Percentiles rank a stretch among this genome's conserved stretches.
Evolutionary conservation across 1,140 invertebrate species (phyloP).

Genomic region (Venustaconcha ellipsiformis): DNA sequence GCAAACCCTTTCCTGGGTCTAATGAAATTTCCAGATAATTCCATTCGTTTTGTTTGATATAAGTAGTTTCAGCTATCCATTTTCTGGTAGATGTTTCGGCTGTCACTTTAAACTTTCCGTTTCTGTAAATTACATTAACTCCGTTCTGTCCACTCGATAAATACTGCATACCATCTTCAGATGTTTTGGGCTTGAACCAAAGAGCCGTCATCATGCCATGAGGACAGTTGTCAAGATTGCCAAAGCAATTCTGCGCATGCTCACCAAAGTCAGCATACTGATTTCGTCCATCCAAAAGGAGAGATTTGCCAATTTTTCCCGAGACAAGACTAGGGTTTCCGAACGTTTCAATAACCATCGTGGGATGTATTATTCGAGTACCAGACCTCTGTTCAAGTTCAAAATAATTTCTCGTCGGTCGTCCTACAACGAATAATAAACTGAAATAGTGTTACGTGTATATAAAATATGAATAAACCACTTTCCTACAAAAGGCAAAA

Average conservation of each 20-base stretch:
- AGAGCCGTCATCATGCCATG: slow-evolving; percentile 55
- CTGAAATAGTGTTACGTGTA: too few species aligned
- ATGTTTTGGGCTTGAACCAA: slow-evolving; percentile 46
- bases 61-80: slow-evolving; percentile 47
- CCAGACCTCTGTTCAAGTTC: slow-evolving; percentile 7
- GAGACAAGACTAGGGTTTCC: slow-evolving; percentile 41
- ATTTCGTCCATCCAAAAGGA: slow-evolving; percentile 48
- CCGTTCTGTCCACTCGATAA: slow-evolving; percentile 64
- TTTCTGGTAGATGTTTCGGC: slow-evolving; percentile 44
- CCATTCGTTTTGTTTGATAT: slow-evolving; percentile 51
- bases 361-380: slow-evolving; percentile 44
- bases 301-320: slow-evolving; percentile 53
- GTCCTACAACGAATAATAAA: too few species aligned
- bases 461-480: too few species aligned
- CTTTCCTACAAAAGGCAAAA: too few species aligned
- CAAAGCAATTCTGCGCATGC: slow-evolving; percentile 50
- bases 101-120: slow-evolving; percentile 33
- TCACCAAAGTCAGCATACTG: slow-evolving; percentile 55
- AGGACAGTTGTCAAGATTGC: slow-evolving; percentile 61
- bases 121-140: slow-evolving; percentile 40
- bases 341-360: slow-evolving; percentile 39
- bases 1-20: slow-evolving; percentile 56
- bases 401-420: too few species aligned
- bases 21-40: slow-evolving; percentile 63
- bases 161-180: slow-evolving; percentile 49